These are phyloP conservation scores for Drosophila rubida DNA, from an alignment of 2,888 invertebrate species.

Conservation along the genomic window DNA sequence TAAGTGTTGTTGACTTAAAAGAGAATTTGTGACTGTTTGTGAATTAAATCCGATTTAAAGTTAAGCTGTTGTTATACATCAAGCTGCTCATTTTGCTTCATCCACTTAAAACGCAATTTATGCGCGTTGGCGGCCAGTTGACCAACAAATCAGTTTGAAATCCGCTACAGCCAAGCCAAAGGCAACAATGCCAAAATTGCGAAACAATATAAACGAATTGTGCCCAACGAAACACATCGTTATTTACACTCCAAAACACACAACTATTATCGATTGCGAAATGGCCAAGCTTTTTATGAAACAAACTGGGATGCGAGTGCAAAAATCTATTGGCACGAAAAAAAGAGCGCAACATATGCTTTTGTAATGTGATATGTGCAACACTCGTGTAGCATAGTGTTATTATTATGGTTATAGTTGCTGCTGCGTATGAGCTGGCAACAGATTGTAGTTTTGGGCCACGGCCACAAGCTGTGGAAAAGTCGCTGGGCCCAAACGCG, in stretches of 20 bases:
- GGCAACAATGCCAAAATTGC: slow-evolving; percentile 1
- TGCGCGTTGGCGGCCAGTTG: slow-evolving; percentile 3
- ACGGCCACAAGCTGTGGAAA: background rate
- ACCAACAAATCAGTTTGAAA: slow-evolving; percentile 2
- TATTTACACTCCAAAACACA: background rate
- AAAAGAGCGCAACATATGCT: background rate
- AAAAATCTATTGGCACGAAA: background rate
- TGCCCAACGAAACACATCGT: background rate
- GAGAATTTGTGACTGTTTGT: too few species aligned
- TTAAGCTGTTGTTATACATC: background rate
- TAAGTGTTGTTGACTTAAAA: too few species aligned
- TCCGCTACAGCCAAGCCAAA: background rate
- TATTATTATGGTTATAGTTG: background rate
- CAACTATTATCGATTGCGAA: background rate
- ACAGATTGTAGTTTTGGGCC: slow-evolving; percentile 3
- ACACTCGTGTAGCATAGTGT: background rate
- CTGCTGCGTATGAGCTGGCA: background rate
- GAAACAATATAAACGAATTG: slow-evolving; percentile 1
- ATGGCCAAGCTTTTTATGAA: background rate
- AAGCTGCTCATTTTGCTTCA: background rate
- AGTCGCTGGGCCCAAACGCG: background rate
- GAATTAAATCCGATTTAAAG: too few species aligned
- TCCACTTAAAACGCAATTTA: slow-evolving; percentile 1
- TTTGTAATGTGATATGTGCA: background rate
- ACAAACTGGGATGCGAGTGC: background rate